Conservation (phyloP, 2,113 vertebrate species). For the Uria lomvia region DNA sequence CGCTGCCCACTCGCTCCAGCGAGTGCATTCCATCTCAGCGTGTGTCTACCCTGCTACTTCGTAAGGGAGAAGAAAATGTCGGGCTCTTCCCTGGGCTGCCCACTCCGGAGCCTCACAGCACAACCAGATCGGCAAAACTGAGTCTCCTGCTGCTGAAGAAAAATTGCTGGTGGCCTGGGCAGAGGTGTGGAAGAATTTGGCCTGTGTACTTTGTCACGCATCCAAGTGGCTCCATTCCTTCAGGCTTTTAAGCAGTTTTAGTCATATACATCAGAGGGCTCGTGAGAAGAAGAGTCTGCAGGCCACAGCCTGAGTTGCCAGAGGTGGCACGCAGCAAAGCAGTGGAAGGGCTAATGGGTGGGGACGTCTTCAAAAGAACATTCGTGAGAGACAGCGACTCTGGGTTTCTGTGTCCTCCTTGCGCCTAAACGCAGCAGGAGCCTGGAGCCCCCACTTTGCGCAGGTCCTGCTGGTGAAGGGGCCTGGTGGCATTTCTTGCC, state of each 20-base stretch:
- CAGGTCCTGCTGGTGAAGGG: not conserved
- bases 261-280: not conserved
- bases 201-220: not conserved
- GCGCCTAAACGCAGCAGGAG: not conserved
- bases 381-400: accelerated
- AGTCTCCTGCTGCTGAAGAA: not conserved
- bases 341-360: not conserved
- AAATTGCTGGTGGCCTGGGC: accelerated
- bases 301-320: accelerated
- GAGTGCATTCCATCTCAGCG: slow-evolving; percentile 4
- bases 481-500: not conserved
- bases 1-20: not conserved
- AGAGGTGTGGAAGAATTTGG: not conserved
- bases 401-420: not conserved
- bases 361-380: not conserved
- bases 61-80: not conserved
- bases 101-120: not conserved
- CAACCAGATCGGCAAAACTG: accelerated
- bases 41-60: not conserved
- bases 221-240: accelerated
- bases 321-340: not conserved
- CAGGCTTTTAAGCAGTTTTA: not conserved
- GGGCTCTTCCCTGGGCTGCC: not conserved
- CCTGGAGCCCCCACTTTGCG: not conserved
- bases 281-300: not conserved